Base-by-base conservation (phyloP, 2,797 vertebrate genomes). In the Sphaeramia orbicularis region DNA sequence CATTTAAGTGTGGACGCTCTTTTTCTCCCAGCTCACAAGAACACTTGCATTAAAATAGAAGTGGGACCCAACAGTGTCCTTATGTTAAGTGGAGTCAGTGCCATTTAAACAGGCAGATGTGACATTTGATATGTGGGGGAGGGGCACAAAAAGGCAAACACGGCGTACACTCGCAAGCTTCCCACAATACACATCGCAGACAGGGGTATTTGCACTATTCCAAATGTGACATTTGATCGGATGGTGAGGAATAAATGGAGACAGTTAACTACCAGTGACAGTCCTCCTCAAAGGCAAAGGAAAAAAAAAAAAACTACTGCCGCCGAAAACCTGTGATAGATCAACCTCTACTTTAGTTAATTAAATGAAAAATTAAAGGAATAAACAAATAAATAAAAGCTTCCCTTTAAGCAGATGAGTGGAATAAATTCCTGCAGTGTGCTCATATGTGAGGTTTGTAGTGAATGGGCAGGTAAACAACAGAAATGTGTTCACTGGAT, bases 31-130 rank as follows among this genome's bases (percentile, higher is more conserved):
- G 61, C 63, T 66, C 50, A 43, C 43, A 12, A 61, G 3, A 21
- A 63, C 80, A 74, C 67, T 74, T 65, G 70, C 60, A 58, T 76
- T 73, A 61, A 80, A 72, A 68, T 37, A 36, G 52, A 71, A 69
- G 64, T 27, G 58, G 57, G 72, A 68, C 43, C 57, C 49, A 14
- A 56, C 67, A 50, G 69, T 63, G 79, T 67, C 53, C 66, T 53
- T 16, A 65, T 84, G 90, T 85, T 81, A 87, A 88, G 86, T 82
- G 84, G 86, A 87, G 85, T 89, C 84, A 76, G 65, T 75, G 76
- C 63, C 85, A 84, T 89, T 90, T 89, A 87, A 84, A 88, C 81
- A 90, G 72, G 81, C 84, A 81, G 71, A 81, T 84, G 81, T 89
- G 87, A 84, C 86, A 89, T 91, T 90, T 89, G 77, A 86, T 78